Conservation (phyloP, 2,888 invertebrate species). For the Andrena chrysosceles region DNA sequence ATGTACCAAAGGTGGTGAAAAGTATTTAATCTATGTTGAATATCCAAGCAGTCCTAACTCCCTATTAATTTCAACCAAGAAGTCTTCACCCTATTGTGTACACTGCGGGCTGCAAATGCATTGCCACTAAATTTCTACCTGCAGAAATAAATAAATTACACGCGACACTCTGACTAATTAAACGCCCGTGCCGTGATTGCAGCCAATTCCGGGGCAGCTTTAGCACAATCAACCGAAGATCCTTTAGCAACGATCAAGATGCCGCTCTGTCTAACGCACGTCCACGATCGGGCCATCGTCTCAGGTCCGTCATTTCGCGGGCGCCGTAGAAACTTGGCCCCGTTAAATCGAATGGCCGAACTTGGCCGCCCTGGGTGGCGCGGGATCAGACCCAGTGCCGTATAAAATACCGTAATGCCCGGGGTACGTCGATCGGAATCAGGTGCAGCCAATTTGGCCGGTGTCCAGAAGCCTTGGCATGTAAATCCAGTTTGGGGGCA, state of each 20-base stretch:
- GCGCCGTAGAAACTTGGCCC: slow-evolving; percentile 75
- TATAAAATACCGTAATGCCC: slow-evolving; percentile 79
- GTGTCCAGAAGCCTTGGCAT: slow-evolving; percentile 77
- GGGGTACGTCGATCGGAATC: slow-evolving; percentile 79
- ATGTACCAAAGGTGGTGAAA: no score
- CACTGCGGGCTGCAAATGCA: no score
- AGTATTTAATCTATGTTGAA: no score
- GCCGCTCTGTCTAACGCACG: slow-evolving; percentile 18
- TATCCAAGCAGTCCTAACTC: no score
- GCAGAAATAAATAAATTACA: not conserved
- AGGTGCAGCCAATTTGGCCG: slow-evolving; percentile 81
- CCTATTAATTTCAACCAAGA: no score
- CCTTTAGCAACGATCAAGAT: slow-evolving; percentile 30
- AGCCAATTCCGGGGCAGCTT: slow-evolving; percentile 18
- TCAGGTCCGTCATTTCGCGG: slow-evolving; percentile 73
- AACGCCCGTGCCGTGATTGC: not conserved
- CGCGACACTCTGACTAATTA: not conserved
- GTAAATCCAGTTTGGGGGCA: slow-evolving; percentile 75
- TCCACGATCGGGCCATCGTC: slow-evolving; percentile 61
- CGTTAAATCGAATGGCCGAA: slow-evolving; percentile 79
- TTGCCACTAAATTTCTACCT: no score
- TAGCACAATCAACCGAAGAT: slow-evolving; percentile 26
- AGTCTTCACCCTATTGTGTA: no score
- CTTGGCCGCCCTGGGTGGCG: slow-evolving; percentile 61
- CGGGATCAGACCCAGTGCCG: slow-evolving; percentile 63